phyloP scores from a whole-genome alignment of 1,140 invertebrate species.

The Hormaphis cornu region DNA sequence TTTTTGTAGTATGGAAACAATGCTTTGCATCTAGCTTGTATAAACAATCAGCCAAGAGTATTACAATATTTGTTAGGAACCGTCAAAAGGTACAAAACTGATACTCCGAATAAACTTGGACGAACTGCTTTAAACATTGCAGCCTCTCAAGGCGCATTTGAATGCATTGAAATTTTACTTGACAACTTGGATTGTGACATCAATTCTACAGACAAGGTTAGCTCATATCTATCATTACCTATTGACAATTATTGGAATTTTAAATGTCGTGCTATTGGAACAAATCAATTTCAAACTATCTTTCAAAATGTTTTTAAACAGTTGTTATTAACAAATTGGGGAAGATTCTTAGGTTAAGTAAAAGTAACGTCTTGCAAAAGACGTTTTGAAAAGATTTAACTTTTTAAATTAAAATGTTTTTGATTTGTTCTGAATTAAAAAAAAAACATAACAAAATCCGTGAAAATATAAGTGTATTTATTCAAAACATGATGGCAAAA shows the following conservation, averaged over 20 bases:
- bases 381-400: no score
- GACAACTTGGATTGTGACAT: background rate
- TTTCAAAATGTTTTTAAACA: no score
- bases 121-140: conserved; percentile 27
- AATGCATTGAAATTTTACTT: conserved; percentile 12
- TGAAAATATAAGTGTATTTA: background rate
- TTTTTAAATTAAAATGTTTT: no score
- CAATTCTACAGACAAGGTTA: conserved; percentile 4
- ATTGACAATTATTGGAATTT: no score
- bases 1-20: conserved; percentile 17
- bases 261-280: no score
- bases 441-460: background rate
- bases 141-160: conserved; percentile 20
- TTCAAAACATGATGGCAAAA: background rate
- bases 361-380: no score
- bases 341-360: no score
- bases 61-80: background rate
- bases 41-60: conserved; percentile 10
- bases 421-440: no score
- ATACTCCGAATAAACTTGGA: conserved; percentile 17
- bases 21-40: conserved; percentile 1
- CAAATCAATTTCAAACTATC: no score
- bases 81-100: background rate
- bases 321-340: no score
- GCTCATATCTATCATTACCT: background rate